phyloP scores from a whole-genome alignment of 2,888 invertebrate species.

The Epinotia nisella region DNA sequence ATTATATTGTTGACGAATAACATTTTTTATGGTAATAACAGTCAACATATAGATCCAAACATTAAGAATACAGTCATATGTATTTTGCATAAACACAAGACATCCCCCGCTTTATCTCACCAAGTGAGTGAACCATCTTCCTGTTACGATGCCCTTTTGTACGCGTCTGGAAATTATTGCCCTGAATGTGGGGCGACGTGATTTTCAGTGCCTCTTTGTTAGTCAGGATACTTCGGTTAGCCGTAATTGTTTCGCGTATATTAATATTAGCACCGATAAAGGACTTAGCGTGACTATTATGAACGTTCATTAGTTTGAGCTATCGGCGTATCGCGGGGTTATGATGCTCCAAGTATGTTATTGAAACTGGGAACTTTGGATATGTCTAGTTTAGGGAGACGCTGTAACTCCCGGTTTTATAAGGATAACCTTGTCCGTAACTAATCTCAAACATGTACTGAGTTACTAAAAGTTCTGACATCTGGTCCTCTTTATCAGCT shows the following conservation, averaged over 20 bases:
- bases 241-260: slow-evolving; percentile 41
- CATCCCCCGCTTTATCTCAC: not conserved
- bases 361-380: not conserved
- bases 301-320: slow-evolving; percentile 3
- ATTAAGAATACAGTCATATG: not conserved
- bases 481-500: too few species aligned
- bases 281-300: slow-evolving; percentile 33
- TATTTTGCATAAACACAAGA: not conserved
- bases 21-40: not conserved
- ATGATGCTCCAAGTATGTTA: not conserved
- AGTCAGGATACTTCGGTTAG: slow-evolving; percentile 31
- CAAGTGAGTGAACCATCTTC: slow-evolving; percentile 28
- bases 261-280: slow-evolving; percentile 41
- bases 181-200: slow-evolving; percentile 38
- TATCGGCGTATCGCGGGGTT: slow-evolving; percentile 1
- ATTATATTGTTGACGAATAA: not conserved
- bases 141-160: slow-evolving; percentile 24
- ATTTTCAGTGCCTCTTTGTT: slow-evolving; percentile 35
- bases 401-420: too few species aligned
- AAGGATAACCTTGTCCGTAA: too few species aligned
- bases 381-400: not conserved
- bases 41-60: not conserved
- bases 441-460: too few species aligned
- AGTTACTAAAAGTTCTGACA: too few species aligned
- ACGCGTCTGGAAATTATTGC: slow-evolving; percentile 42